Base-by-base conservation (phyloP, 2,888 invertebrate species). In the Pachymerium ferrugineum region DNA sequence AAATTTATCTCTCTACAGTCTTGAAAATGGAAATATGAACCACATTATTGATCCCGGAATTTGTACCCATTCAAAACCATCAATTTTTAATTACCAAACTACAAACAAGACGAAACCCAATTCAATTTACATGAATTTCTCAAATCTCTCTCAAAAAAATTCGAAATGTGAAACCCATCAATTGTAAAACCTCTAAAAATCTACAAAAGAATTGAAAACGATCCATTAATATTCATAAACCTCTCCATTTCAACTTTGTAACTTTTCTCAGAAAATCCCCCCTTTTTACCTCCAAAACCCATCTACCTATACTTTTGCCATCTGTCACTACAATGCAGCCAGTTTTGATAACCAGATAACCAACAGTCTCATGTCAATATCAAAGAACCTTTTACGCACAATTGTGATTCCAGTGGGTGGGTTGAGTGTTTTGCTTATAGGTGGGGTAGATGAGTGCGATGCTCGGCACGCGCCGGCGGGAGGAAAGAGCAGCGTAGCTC, bases 381-480 rank as follows among this genome's bases (percentile, higher is more conserved):
- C 54, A 54, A 54, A 54, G 25, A 54, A 54, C 25, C 54, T 54
- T 54, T 54, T 54, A 54, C 28, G 54, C 54, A 54, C 22, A 54
- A 54, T 47, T 19, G 47, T 19, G 47, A 47, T 5, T 1, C 5
- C 16, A n/a, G n/a, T n/a, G 8, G 25, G 8, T 6, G 3, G 25
- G 22, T 8, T 28, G 5, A 4, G 25, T 54, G 54, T 54, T 54
- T 54, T 54, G 54, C 10, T 54, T 54, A 25, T 54, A 54, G 12
- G 54, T 54, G 25, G 54, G n/a, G 54, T 54, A 54, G 54, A 54
- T 54, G 54, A 54, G 54, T 54, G 54, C 25, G 54, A 54, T 54
- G 54, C 54, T 54, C 28, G 54, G 54, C 54, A 54, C 54, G 54
- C 54, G 54, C 54, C 54, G 54, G 54, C 54, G 54, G 54, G 54